Evolutionary conservation across 2,113 vertebrate genomes (phyloP), one percentile per base, ranked within the genome.

Genomic region (Galbula dea): DNA sequence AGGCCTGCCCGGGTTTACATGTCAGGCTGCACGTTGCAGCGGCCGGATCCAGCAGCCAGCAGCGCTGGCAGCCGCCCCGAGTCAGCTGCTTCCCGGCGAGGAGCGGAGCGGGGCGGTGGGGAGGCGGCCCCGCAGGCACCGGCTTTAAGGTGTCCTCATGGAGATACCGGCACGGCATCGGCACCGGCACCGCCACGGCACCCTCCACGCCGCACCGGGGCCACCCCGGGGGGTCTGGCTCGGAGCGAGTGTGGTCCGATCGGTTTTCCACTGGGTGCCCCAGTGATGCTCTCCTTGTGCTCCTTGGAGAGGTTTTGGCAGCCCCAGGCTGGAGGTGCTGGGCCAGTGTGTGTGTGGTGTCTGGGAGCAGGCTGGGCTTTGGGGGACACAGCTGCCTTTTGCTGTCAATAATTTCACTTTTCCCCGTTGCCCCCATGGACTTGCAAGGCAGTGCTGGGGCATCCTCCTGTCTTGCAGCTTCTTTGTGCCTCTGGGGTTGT

Each of bases 11-110:
- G 88, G 88, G 97, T 90, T 96, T 91, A 98, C 97, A 98, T 98
- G 97, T 96, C 95, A 66, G 93, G 96, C 97, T 90, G 97, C 97
- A 98, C 97, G 97, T 98, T 98, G 97, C 97, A 58, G 96, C 91
- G 72, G 83, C 78, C 67, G 58, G 93, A 97, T 97, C 97, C 96
- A 94, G 96, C 90, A 92, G 91, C 79, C 95, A 92, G 61, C 95
- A 93, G 89, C 74, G 95, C 93, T 98, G 97, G 97, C 97, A 52
- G 74, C 65, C 84, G 45, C 96, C 97, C 96, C 97, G 71, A 95
- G 97, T 98, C 97, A 98, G 97, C 97, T 98, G 97, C 97, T 98
- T 95, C 75, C 86, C 91, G 55, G 67, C 77, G 67, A 12, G 88
- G 93, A 43, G 89, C 45, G 39, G 78, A 46, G 83, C 69, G 51